Evolutionary conservation across 2,113 vertebrate genomes (phyloP), one percentile per base, ranked within the genome.

Genomic region (Micronisus gabar): DNA sequence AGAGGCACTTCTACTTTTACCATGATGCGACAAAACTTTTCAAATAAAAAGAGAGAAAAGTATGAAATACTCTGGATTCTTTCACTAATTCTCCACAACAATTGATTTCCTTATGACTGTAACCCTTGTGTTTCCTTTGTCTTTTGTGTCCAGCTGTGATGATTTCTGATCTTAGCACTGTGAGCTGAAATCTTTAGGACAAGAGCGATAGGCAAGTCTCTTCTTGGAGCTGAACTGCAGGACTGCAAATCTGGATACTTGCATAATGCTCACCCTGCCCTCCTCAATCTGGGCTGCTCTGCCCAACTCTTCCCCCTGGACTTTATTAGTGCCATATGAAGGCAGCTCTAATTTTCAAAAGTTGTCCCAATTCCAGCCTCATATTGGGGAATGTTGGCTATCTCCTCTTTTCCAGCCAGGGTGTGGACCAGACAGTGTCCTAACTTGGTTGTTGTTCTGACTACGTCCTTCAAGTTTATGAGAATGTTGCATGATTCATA

Each of bases 81-180:
- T 95, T 76, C 89, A 80, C 40, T 94, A 95, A 82, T 93, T 82
- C 58, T 86, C 87, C 63, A 91, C 67, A 95, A 63, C 47, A 88
- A 53, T 55, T 74, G n/a, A 78, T 92, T 95, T 94, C 58, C 67
- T 88, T 83, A 47, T 55, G 71, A 73, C 73, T 5, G 13, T 61
- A 85, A 56, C 20, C n/a, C 15, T 73, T 73, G 34, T 70, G 23
- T 63, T 92, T 55, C 59, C 56, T 80, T 62, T 74, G 20, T 12
- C 53, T 91, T 61, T 67, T 87, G 45, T 82, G 48, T 34, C 36
- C 73, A 90, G 84, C 65, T 93, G 76, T 81, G 72, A 45, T 30
- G 27, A 76, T 85, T 79, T 84, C 80, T 87, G 40, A 72, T 65
- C 56, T 87, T 45, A 65, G 20, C 9, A 6, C 34, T 58, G 34